Conservation (phyloP, 1,140 invertebrate genomes). For the Drosophila auraria region DNA sequence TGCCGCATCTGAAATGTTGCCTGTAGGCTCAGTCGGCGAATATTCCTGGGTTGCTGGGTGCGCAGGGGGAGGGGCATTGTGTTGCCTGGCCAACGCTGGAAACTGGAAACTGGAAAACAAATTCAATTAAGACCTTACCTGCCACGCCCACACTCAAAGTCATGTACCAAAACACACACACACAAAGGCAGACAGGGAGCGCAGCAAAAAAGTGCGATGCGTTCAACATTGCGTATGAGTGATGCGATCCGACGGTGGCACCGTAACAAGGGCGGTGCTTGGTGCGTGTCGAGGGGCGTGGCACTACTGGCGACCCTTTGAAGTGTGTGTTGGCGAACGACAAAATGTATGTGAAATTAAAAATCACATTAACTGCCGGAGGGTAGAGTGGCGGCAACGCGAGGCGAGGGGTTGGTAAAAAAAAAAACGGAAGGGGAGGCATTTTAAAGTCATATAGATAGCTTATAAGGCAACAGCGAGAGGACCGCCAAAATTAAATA, state of each 20-base stretch:
- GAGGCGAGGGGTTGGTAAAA: too few species aligned
- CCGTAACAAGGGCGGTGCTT: neutral
- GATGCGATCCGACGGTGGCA: slow-evolving; percentile 47
- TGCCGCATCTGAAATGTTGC: neutral
- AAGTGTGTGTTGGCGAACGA: slow-evolving; percentile 11
- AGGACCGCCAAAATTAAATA: neutral
- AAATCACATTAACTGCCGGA: slow-evolving; percentile 60
- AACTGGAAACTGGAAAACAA: slow-evolving; percentile 34
- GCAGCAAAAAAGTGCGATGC: slow-evolving; percentile 29
- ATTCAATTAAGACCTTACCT: slow-evolving; percentile 76
- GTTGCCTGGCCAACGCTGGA: slow-evolving; percentile 59
- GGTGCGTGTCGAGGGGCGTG: neutral
- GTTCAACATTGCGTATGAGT: slow-evolving; percentile 64
- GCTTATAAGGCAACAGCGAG: neutral
- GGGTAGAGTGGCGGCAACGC: neutral
- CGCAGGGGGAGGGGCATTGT: neutral
- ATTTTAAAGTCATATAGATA: neutral
- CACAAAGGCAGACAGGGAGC: slow-evolving; percentile 6
- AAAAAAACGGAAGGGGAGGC: neutral
- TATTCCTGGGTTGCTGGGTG: too few species aligned
- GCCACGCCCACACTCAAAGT: slow-evolving; percentile 32
- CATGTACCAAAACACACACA: neutral
- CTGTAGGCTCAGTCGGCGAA: neutral
- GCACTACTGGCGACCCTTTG: slow-evolving; percentile 24
- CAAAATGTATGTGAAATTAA: slow-evolving; percentile 65